These are phyloP conservation scores for Lindbergichthys nudifrons DNA, from an alignment of 2,797 vertebrate species.

Conservation along the genomic window DNA sequence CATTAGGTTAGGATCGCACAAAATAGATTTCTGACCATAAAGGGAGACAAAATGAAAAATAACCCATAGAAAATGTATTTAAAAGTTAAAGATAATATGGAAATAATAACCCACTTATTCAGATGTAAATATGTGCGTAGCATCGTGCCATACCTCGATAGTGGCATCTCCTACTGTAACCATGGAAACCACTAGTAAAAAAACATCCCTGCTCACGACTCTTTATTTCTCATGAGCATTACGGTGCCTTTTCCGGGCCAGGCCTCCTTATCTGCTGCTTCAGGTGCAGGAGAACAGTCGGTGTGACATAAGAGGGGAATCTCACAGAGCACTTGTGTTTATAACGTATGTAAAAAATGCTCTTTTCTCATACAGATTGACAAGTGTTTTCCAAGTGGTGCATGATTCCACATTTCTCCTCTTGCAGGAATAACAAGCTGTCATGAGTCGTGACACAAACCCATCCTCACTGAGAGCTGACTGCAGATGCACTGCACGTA, in stretches of 20 bases:
- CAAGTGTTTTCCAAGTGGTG: neutral
- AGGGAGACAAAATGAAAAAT: no score
- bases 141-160: neutral
- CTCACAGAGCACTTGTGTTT: conserved; percentile 20
- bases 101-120: neutral
- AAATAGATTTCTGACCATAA: no score
- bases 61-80: neutral
- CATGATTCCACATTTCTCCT: neutral
- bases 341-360: neutral
- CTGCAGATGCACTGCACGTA: conserved; percentile 45
- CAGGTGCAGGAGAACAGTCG: conserved; percentile 27
- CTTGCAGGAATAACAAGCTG: conserved; percentile 32
- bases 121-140: neutral
- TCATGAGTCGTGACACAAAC: conserved; percentile 57
- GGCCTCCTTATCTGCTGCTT: neutral
- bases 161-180: conserved; percentile 19
- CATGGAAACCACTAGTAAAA: conserved; percentile 31
- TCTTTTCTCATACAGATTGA: neutral
- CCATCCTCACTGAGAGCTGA: conserved; percentile 30
- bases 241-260: conserved; percentile 12
- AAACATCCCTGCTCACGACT: conserved; percentile 32
- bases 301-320: conserved; percentile 54
- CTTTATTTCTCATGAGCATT: conserved; percentile 8
- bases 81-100: neutral
- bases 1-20: no score